Conservation (phyloP, 2,797 vertebrate genomes). For the Enteromius radiatus region DNA sequence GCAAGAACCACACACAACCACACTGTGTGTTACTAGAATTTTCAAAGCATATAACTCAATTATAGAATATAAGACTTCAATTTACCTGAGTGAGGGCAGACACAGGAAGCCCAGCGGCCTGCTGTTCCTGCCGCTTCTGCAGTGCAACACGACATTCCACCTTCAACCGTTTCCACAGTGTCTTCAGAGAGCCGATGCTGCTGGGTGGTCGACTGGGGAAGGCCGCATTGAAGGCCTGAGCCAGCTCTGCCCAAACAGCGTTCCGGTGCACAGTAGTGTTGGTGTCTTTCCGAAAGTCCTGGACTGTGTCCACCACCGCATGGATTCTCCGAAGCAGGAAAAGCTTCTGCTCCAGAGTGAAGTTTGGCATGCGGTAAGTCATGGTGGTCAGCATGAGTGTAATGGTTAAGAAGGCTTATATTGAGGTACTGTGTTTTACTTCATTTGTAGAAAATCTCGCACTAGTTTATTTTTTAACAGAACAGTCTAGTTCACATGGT, state of each 20-base stretch:
- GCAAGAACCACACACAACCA: slow-evolving; percentile 9
- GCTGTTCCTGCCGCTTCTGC: slow-evolving; percentile 65
- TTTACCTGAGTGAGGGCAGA: slow-evolving; percentile 61
- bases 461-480: neutral
- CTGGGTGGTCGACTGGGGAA: slow-evolving; percentile 66
- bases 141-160: slow-evolving; percentile 64
- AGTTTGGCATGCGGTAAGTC: slow-evolving; percentile 66
- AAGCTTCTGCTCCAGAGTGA: slow-evolving; percentile 66
- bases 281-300: slow-evolving; percentile 69
- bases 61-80: neutral
- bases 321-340: slow-evolving; percentile 66
- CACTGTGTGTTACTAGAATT: neutral
- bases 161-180: slow-evolving; percentile 67
- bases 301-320: slow-evolving; percentile 65
- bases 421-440: slow-evolving; percentile 15
- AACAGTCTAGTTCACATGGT: slow-evolving; percentile 20
- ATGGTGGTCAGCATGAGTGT: slow-evolving; percentile 60
- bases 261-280: slow-evolving; percentile 67
- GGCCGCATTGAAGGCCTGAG: slow-evolving; percentile 61
- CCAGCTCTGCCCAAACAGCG: slow-evolving; percentile 65
- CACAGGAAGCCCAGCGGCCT: slow-evolving; percentile 59
- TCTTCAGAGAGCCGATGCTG: slow-evolving; percentile 64
- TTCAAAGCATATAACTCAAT: neutral
- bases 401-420: neutral
- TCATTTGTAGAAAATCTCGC: neutral